Evolutionary conservation across 2,888 invertebrate species (phyloP).

Genomic region (Lumbricus terrestris): DNA sequence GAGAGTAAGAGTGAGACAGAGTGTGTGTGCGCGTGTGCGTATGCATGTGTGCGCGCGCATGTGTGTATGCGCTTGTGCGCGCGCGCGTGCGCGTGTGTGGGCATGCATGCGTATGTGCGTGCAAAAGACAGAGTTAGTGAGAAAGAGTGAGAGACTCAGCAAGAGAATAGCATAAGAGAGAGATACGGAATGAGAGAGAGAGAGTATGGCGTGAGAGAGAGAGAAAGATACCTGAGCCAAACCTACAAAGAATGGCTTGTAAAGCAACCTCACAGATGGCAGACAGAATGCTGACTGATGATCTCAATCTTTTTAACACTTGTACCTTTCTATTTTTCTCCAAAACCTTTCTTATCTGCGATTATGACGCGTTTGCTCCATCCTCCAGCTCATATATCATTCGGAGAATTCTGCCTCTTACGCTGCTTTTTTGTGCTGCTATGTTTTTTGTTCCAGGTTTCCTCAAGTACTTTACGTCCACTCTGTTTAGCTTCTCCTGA

Average conservation of each 20-base stretch:
- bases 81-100: no score
- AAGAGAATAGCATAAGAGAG: no score
- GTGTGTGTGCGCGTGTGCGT: background rate
- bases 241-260: background rate
- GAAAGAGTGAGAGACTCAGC: background rate
- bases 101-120: no score
- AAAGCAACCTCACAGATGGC: background rate
- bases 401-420: background rate
- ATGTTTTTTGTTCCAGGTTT: background rate
- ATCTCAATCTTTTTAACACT: background rate
- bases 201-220: background rate
- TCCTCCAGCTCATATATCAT: background rate
- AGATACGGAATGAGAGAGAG: slow-evolving; percentile 10
- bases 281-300: background rate
- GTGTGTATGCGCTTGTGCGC: no score
- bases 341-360: background rate
- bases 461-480: background rate
- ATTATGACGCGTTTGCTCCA: background rate
- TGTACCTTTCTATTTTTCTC: background rate
- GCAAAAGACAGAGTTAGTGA: background rate
- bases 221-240: background rate
- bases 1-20: background rate
- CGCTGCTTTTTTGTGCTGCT: background rate
- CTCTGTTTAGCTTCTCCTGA: background rate
- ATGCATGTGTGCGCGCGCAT: no score